Conservation (phyloP, 2,797 vertebrate genomes). For the Adelosebastes latens region DNA sequence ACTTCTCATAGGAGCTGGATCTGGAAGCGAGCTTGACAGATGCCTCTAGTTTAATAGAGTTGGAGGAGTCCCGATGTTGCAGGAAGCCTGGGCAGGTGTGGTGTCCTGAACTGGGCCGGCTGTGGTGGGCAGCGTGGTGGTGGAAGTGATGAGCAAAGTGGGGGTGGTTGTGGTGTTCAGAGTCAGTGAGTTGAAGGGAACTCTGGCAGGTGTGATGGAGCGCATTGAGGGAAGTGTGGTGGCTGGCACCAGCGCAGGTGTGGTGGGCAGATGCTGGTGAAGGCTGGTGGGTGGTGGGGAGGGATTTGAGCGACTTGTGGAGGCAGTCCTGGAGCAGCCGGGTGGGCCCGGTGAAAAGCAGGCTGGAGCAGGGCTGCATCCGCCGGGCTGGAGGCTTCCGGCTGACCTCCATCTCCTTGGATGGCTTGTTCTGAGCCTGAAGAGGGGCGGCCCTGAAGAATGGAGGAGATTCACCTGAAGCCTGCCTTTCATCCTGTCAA, state of each 20-base stretch:
- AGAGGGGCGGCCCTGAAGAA: slow-evolving; percentile 66
- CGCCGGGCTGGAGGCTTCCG: slow-evolving; percentile 78
- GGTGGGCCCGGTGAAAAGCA: slow-evolving; percentile 80
- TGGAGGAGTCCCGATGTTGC: slow-evolving; percentile 37
- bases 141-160: slow-evolving; percentile 25
- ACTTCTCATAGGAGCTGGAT: slow-evolving; percentile 88
- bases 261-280: slow-evolving; percentile 11
- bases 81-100: slow-evolving; percentile 64
- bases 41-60: slow-evolving; percentile 63
- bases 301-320: slow-evolving; percentile 55
- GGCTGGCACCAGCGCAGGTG: background rate
- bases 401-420: slow-evolving; percentile 70
- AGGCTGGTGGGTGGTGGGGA: slow-evolving; percentile 29
- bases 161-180: slow-evolving; percentile 33
- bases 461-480: slow-evolving; percentile 78
- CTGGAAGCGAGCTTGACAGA: slow-evolving; percentile 80
- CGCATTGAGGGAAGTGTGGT: slow-evolving; percentile 53
- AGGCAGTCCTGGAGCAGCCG: slow-evolving; percentile 72
- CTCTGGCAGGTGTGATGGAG: slow-evolving; percentile 59
- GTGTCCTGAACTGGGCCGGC: slow-evolving; percentile 52
- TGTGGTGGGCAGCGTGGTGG: slow-evolving; percentile 6
- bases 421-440: slow-evolving; percentile 52
- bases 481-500: slow-evolving; percentile 84
- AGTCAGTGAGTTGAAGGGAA: slow-evolving; percentile 38
- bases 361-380: slow-evolving; percentile 79